Base-by-base conservation (phyloP, 2,797 vertebrate species). In the Hybognathus amarus region DNA sequence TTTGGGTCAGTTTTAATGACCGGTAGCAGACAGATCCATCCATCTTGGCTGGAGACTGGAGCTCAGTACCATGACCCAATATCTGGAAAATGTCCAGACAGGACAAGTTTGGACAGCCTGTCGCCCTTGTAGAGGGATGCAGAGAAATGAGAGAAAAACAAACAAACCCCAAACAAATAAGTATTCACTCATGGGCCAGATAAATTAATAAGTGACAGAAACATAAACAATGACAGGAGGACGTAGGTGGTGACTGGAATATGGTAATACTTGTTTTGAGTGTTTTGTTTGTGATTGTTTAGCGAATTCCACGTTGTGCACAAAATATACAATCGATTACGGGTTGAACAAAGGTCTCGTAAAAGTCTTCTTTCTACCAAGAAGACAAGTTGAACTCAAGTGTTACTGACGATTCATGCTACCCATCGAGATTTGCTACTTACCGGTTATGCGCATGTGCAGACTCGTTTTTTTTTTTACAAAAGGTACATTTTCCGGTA, bases 1-100 rank as follows among this genome's bases (percentile, higher is more conserved):
- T 87, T 85, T 64, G 66, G 69, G 71, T 81, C 70, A 38, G 64
- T 79, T 67, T 85, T 87, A 85, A 85, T 86, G 83, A 85, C 66
- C 67, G 77, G 70, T 66, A 45, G 78, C 80, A 71, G 87, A 87
- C 42, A 63, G 33, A 84, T 85, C 79, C 22, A 36, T 70, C 50
- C 42, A 33, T 61, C 63, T 75, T 59, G 52, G 56, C 78, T 70
- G 63, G 42, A 74, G 64, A 81, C 69, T 79, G 30, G 56, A 67
- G 74, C 70, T 85, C 67, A 74, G 38, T 82, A 83, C 79, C 76
- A 54, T 83, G 80, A 82, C 61, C 78, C 68, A 77, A 83, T 82
- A 78, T 77, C 79, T 84, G 80, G 77, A 67, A 87, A 80, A 85
- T 74, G 40, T 86, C 82, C 50, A n/a, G 67, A 56, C 2, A 69